Evolutionary conservation across 2,888 invertebrate genomes (phyloP).

Genomic region (Troilus luridus): DNA sequence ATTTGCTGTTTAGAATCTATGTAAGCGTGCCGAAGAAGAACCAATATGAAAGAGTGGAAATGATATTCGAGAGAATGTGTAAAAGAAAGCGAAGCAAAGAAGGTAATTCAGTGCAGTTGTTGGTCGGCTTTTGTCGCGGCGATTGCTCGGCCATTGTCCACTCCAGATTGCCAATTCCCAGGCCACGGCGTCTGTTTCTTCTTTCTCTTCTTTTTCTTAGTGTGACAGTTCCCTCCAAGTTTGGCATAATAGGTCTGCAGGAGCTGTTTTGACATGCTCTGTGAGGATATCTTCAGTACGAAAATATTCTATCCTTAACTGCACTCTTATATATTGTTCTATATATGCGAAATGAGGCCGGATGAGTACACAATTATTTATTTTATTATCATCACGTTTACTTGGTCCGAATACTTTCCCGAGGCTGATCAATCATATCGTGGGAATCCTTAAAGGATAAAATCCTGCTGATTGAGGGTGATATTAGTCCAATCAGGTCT

Average conservation of each 20-base stretch:
- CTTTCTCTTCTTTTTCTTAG: slow-evolving; percentile 11
- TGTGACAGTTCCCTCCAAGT: not conserved
- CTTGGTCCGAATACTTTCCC: no score
- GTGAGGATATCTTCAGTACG: not conserved
- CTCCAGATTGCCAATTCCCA: not conserved
- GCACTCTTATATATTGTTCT: no score
- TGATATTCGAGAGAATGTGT: not conserved
- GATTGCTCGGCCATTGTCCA: not conserved
- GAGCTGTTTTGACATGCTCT: not conserved
- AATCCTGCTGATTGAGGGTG: no score
- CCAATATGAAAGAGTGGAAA: not conserved
- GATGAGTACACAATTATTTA: no score
- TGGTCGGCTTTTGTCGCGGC: not conserved
- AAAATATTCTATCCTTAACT: no score
- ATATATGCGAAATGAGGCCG: no score
- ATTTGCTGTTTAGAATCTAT: no score
- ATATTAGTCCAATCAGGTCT: no score
- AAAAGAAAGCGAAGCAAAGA: not conserved
- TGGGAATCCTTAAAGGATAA: no score
- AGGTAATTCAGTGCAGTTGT: slow-evolving; percentile 1
- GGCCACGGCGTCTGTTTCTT: not conserved
- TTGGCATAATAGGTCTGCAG: slow-evolving; percentile 11
- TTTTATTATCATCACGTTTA: no score
- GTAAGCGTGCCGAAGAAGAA: not conserved
- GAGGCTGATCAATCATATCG: no score